Evolutionary conservation across 2,113 vertebrate genomes (phyloP).

Genomic region (Probosciger aterrimus): DNA sequence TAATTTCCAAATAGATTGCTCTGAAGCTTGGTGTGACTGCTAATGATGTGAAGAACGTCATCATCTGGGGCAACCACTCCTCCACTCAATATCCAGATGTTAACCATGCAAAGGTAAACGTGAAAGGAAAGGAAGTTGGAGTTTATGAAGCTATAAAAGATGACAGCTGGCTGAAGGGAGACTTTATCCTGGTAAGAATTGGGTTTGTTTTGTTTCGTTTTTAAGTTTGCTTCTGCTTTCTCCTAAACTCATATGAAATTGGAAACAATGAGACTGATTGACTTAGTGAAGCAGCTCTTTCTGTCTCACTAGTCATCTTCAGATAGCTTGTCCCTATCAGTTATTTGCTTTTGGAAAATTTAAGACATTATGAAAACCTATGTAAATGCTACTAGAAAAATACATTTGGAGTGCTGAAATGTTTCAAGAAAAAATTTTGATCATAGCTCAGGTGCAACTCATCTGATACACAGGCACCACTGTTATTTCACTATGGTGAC

Average conservation of each 20-base stretch:
- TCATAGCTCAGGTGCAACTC: neutral
- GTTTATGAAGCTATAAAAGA: constrained; percentile 90
- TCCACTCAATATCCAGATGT: constrained; percentile 97
- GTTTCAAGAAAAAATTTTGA: neutral
- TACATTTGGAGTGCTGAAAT: neutral
- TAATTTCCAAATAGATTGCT: constrained; percentile 81
- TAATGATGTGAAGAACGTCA: constrained; percentile 91
- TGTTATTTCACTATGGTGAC: neutral
- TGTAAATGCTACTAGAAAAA: neutral
- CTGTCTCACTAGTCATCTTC: neutral
- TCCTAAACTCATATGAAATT: neutral
- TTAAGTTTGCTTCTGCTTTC: neutral
- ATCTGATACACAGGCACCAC: neutral
- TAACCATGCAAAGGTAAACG: constrained; percentile 84
- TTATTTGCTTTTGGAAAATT: neutral
- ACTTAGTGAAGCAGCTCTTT: neutral
- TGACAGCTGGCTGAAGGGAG: constrained; percentile 90
- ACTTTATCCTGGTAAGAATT: constrained; percentile 88
- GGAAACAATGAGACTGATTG: neutral
- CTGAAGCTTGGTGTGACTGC: constrained; percentile 84
- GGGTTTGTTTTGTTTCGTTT: neutral
- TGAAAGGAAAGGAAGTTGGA: constrained; percentile 78
- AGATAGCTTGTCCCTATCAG: neutral
- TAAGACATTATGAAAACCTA: neutral
- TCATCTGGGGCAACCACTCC: constrained; percentile 99